These are phyloP conservation scores for Ferrisia virgata DNA, from an alignment of 2,888 invertebrate species.

Conservation along the genomic window DNA sequence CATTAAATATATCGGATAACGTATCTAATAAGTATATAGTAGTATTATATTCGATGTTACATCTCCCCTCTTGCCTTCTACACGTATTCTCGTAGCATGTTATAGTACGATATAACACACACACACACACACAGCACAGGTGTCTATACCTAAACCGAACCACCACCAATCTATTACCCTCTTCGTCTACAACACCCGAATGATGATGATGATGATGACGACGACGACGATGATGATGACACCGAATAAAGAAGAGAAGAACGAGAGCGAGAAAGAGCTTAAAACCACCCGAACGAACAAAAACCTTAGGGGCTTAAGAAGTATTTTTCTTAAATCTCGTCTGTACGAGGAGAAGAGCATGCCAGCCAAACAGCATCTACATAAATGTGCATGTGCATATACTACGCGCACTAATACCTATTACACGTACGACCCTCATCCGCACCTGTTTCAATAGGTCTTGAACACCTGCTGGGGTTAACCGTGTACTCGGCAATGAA, in stretches of 20 bases:
- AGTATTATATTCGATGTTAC: too few species aligned
- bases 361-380: background rate
- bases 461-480: slow-evolving; percentile 45
- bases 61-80: too few species aligned
- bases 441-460: slow-evolving; percentile 43
- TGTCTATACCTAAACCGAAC: background rate
- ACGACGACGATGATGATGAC: background rate
- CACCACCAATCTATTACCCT: background rate
- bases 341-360: background rate
- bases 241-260: background rate
- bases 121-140: background rate
- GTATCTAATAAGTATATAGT: too few species aligned
- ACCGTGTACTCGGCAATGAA: slow-evolving; percentile 41
- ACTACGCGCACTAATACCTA: background rate
- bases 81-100: background rate
- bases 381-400: background rate
- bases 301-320: background rate
- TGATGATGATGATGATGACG: too few species aligned
- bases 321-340: background rate
- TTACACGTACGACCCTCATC: slow-evolving; percentile 10
- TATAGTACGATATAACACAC: too few species aligned
- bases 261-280: background rate
- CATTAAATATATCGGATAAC: too few species aligned
- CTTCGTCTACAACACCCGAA: too few species aligned
- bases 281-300: background rate